phyloP scores from a whole-genome alignment of 2,113 vertebrate genomes.

The Phrynosoma platyrhinos region DNA sequence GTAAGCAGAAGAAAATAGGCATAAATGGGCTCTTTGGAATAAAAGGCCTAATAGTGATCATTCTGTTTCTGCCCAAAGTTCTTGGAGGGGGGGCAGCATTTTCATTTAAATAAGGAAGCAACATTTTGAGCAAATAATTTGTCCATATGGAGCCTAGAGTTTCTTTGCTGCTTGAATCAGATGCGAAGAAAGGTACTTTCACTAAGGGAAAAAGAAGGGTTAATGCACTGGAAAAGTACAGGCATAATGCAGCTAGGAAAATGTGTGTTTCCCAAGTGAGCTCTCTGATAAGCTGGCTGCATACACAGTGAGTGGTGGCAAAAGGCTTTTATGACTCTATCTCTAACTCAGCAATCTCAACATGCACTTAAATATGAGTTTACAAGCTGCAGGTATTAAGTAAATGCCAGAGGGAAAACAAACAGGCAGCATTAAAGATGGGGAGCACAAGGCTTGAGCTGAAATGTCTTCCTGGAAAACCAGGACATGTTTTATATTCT shows the following conservation, averaged over 20 bases:
- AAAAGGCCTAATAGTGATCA: neutral
- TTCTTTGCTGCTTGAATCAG: accelerated
- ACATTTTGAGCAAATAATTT: accelerated
- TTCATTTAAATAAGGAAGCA: neutral
- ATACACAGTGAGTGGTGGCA: slow-evolving; percentile 28
- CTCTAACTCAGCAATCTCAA: slow-evolving; percentile 34
- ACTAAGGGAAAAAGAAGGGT: neutral
- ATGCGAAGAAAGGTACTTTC: accelerated
- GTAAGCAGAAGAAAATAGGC: slow-evolving; percentile 21
- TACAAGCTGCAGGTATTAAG: slow-evolving; percentile 44
- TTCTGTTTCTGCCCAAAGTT: neutral
- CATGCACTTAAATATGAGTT: neutral
- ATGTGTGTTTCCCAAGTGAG: slow-evolving; percentile 41
- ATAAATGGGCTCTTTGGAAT: slow-evolving; percentile 25
- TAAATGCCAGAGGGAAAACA: slow-evolving; percentile 25
- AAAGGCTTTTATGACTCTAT: slow-evolving; percentile 37
- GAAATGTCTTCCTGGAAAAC: neutral
- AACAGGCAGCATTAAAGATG: neutral
- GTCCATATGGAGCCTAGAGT: neutral
- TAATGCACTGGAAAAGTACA: neutral
- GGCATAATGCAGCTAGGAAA: neutral
- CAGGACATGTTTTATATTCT: neutral
- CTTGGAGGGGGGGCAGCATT: neutral
- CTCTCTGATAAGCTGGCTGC: slow-evolving; percentile 24
- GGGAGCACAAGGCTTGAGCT: neutral